Evolutionary conservation across 1,140 invertebrate species (phyloP), one percentile per base, ranked within the genome.

Genomic region (Tetragnatha versicolor): DNA sequence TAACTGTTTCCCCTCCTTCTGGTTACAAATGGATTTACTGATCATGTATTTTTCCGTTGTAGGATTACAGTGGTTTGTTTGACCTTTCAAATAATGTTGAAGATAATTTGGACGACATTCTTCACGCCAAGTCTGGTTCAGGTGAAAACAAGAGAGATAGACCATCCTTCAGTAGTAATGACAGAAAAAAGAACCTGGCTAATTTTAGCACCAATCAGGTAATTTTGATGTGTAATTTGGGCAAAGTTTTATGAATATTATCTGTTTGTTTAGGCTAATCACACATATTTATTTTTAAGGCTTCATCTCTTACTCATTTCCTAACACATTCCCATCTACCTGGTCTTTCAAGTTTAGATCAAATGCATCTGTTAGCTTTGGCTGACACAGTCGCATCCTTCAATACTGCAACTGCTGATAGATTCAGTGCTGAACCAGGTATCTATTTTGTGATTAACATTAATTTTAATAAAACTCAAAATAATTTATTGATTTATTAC

Each of bases 291-390:
- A 45, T 29, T 27, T 42, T 61, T 47, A 22, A 86, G 88, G 90
- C 91, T 68, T 87, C 92, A 63, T 87, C 94, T n/a, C 61, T 83
- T 0, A 83, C 82, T 20, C 82, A 95, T 3, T 88, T 98, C 22
- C 87, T 99, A 12, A 98, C 97, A 0, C 96, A 98, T 85, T 97
- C 94, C 2, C 97, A 98, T 86, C 87, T 99, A 22, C 98, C 98
- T 1, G 97, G 97, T 0, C 87, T 99, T 4, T 98, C 96, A 2
- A 97, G 95, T 84, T 89, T 99, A 27, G 98, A 99, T 87, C 98
- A 99, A 86, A 99, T 99, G 97, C 98, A 99, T 87, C 87, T 99
- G 31, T 86, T 99, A 9, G 98, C 98, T 5, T 85, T 99, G 25
- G 97, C 97, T 27, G 98, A 99, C 83, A 99, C 98, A 0, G 96